Evolutionary conservation across 2,888 invertebrate species (phyloP).

Genomic region (Tupiocoris notatus): DNA sequence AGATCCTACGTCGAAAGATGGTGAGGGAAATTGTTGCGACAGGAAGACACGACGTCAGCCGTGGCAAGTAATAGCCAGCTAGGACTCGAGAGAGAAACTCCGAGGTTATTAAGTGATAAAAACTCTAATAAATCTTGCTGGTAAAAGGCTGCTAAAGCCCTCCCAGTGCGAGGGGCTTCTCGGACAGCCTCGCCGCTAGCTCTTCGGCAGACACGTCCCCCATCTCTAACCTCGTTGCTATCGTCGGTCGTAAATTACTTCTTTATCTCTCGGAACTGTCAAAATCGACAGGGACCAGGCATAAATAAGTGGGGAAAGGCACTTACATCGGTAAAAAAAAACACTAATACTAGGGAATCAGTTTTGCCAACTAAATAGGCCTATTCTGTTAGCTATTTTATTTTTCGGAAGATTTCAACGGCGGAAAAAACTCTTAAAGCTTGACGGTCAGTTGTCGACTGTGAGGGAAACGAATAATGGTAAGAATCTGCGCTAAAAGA

Average conservation of each 20-base stretch:
- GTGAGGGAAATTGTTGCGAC: no score
- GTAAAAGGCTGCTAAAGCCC: conserved; percentile 1
- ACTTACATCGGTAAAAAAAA: background rate
- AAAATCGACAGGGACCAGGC: conserved; percentile 34
- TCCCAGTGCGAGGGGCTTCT: background rate
- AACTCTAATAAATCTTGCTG: conserved; percentile 45
- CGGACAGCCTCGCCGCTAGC: conserved; percentile 1
- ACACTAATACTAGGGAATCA: background rate
- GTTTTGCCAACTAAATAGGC: no score
- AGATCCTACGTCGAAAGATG: no score
- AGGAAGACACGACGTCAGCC: background rate
- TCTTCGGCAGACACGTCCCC: background rate
- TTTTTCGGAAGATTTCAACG: no score
- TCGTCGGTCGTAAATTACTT: conserved; percentile 36
- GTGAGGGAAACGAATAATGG: no score
- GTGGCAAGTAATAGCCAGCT: conserved; percentile 23
- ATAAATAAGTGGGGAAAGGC: conserved; percentile 29
- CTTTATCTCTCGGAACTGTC: conserved; percentile 36
- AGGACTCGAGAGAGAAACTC: background rate
- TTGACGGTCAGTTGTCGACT: no score
- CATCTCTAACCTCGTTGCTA: conserved; percentile 1
- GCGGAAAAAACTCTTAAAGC: no score
- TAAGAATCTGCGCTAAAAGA: no score
- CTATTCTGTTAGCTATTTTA: no score
- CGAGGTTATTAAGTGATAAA: conserved; percentile 46